Evolutionary conservation across 2,797 vertebrate species (phyloP).

Genomic region (Hydrocynus forskahlii): DNA sequence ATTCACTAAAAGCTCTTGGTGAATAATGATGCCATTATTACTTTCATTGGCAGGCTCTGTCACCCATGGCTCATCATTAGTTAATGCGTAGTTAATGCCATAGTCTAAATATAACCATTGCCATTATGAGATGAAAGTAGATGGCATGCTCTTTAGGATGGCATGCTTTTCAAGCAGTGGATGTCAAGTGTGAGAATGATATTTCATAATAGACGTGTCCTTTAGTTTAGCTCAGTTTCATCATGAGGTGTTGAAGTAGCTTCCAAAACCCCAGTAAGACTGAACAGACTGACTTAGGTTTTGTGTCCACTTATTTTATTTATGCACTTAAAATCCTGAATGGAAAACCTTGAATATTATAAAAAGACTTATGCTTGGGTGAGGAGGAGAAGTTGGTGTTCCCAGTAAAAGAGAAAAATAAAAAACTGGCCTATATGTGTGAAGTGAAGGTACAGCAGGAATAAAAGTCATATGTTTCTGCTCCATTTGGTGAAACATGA

Average conservation of each 20-base stretch:
- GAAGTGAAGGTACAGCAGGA: too few relatives aligned
- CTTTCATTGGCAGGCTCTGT: slow-evolving; percentile 18
- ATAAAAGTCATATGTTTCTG: too few relatives aligned
- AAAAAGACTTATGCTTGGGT: too few relatives aligned
- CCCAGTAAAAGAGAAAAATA: too few relatives aligned
- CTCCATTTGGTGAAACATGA: too few relatives aligned
- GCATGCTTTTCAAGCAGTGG: slow-evolving; percentile 11
- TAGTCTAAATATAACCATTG: slow-evolving; percentile 27
- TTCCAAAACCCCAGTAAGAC: neutral
- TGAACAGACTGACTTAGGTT: neutral
- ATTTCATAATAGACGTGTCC: neutral
- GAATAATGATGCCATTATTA: slow-evolving; percentile 24
- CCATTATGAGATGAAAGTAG: slow-evolving; percentile 26
- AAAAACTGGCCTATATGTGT: too few relatives aligned
- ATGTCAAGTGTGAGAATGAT: neutral
- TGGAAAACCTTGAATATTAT: too few relatives aligned
- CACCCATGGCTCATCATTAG: slow-evolving; percentile 33
- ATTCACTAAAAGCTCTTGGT: slow-evolving; percentile 23
- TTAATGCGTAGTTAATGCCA: too few relatives aligned
- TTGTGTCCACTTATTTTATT: too few relatives aligned
- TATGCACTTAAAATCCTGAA: too few relatives aligned
- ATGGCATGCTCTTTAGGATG: slow-evolving; percentile 21
- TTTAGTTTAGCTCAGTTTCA: neutral
- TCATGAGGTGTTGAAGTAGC: neutral
- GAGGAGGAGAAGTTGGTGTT: too few relatives aligned